A percentile compares a stretch with the other conserved stretches of the same genome.
Evolutionary conservation across 1,140 invertebrate species (phyloP).

Genomic region (Dryas iulia): DNA sequence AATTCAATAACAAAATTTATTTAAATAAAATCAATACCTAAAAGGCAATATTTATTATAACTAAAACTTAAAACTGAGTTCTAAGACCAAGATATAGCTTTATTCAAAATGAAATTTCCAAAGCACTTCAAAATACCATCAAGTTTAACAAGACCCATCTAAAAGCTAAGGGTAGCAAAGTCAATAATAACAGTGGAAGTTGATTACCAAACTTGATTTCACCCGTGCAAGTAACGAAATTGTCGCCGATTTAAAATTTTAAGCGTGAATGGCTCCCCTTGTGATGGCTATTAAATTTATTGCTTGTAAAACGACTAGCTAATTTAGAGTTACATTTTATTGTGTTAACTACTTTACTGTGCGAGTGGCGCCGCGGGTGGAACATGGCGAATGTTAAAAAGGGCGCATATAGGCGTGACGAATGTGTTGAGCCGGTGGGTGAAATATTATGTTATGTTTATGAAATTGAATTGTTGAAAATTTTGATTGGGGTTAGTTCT

Average conservation of each 20-base stretch:
- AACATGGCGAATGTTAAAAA: constrained; percentile 32
- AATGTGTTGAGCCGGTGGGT: neutral
- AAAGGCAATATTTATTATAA: too few relatives aligned
- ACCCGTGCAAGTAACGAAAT: constrained; percentile 50
- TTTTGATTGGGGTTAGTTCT: too few relatives aligned
- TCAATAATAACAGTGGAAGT: constrained; percentile 58
- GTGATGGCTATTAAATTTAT: constrained; percentile 72
- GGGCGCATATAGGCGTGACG: constrained; percentile 7
- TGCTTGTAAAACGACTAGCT: constrained; percentile 77
- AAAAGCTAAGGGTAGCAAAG: constrained; percentile 33
- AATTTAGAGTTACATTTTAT: constrained; percentile 77
- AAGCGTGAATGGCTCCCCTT: constrained; percentile 48
- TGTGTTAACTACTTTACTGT: constrained; percentile 68
- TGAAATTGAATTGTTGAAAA: too few relatives aligned
- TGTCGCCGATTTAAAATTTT: constrained; percentile 67
- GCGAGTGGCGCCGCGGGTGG: constrained; percentile 59
- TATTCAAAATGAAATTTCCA: neutral
- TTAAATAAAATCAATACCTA: too few relatives aligned
- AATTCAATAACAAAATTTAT: neutral
- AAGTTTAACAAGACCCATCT: constrained; percentile 8
- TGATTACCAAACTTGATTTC: constrained; percentile 60
- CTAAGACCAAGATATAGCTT: neutral
- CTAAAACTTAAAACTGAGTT: neutral
- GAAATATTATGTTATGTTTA: neutral
- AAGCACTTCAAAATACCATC: constrained; percentile 1